phyloP scores from a whole-genome alignment of 2,888 invertebrate genomes.

The Ectemnius cavifrons region DNA sequence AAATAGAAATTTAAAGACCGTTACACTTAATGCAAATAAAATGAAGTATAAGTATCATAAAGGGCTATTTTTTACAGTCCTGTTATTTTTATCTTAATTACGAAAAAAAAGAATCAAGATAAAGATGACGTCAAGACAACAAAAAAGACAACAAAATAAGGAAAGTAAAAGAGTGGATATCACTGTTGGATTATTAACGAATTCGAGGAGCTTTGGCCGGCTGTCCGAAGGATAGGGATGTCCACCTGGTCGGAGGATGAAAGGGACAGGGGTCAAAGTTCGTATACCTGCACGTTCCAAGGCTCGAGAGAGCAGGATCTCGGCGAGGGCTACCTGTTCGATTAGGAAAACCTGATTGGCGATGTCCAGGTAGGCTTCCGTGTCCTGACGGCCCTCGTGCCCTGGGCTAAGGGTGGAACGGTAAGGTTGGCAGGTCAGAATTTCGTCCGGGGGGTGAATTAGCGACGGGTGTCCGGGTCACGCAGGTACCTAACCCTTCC shows the following conservation, averaged over 20 bases:
- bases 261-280: constrained; percentile 59
- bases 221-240: not conserved
- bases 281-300: constrained; percentile 71
- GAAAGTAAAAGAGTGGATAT: too few species aligned
- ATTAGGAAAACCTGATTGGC: constrained; percentile 57
- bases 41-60: too few species aligned
- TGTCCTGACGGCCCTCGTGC: constrained; percentile 15
- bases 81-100: too few species aligned
- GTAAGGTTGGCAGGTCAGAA: constrained; percentile 62
- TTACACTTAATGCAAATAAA: too few species aligned
- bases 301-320: constrained; percentile 23
- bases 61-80: too few species aligned
- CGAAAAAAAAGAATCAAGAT: too few species aligned
- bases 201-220: not conserved
- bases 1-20: too few species aligned
- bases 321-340: constrained; percentile 51
- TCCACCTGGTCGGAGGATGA: constrained; percentile 8
- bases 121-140: too few species aligned
- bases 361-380: constrained; percentile 31
- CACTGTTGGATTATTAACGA: not conserved
- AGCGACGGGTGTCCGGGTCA: constrained; percentile 62
- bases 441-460: constrained; percentile 59
- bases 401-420: constrained; percentile 23
- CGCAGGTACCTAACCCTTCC: constrained; percentile 75
- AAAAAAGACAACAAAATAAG: too few species aligned